Evolutionary conservation across 2,797 vertebrate species (phyloP), one percentile per base, ranked within the genome.

Genomic region (Acomys russatus): DNA sequence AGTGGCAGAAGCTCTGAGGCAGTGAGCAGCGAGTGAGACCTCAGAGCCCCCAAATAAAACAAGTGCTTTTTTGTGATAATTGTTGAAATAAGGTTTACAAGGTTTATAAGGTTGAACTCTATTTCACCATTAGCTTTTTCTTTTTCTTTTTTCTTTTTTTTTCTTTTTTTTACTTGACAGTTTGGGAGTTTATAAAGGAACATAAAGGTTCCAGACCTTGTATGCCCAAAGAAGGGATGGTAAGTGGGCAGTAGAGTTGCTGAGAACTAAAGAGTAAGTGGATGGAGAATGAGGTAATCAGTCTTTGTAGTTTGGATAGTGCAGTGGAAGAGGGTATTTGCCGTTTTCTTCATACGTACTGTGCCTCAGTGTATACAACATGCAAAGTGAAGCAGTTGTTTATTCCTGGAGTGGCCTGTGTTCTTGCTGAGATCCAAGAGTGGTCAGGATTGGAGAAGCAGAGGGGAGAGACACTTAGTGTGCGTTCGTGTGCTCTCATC

Each of bases 351-450:
- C 66, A n/a, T 88, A 70, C 11, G 8, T 61, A 44, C 90, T 79
- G 76, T 93, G 44, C n/a, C 44, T 90, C 66, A 73, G 18, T 94
- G 54, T 73, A 66, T 92, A 66, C 91, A 66, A 68, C 91, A 17
- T 38, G 30, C 28, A 82, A 8, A 51, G 30, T 68, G 30, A 90
- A 70, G 68, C n/a, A 22, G 10, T 59, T 49, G 35, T 23, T 93
- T 30, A 6, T 88, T 94, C 54, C 49, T 73, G 54, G 33, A 51
- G 1, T 49, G 51, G 38, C 77, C 68, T 23, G n/a, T 20, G 54
- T 44, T 73, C 33, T n/a, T 77, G 28, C 83, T 7, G 4, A 28
- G 33, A 54, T 71, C 82, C 17, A 14, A 73, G 76, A 44, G 23
- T 9, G 63, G 63, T 51, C 4, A 22, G 28, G 35, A 11, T 1